Percentiles rank a stretch among this genome's conserved stretches.
Evolutionary conservation across 2,797 vertebrate species (phyloP).

Genomic region (Eurystomus glaucurus): DNA sequence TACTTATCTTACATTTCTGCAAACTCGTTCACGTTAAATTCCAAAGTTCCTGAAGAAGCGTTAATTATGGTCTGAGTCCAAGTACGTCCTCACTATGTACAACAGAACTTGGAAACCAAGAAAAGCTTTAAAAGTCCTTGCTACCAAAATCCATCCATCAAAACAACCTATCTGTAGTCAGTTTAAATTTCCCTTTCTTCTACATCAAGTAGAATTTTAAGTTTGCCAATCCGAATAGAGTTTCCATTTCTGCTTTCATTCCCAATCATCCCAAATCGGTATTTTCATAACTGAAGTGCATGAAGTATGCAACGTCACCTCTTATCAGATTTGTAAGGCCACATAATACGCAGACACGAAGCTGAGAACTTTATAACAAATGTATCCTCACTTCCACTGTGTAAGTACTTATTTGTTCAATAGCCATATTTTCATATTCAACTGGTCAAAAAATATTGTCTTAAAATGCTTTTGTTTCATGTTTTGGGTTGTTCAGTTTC

Average conservation of each 20-base stretch:
- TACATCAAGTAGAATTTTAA: not conserved
- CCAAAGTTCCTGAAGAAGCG: not conserved
- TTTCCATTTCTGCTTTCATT: not conserved
- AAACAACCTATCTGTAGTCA: not conserved
- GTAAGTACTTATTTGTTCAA: not conserved
- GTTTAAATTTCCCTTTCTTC: not conserved
- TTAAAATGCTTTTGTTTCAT: not conserved
- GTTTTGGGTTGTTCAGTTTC: constrained; percentile 25
- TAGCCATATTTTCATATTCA: not conserved
- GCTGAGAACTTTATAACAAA: not conserved
- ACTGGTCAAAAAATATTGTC: not conserved
- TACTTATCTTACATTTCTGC: not conserved
- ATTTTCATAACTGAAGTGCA: not conserved
- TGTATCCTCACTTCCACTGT: not conserved
- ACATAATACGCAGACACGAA: not conserved
- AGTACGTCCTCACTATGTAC: not conserved
- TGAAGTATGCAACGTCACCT: not conserved
- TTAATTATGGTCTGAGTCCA: not conserved
- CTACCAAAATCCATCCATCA: not conserved
- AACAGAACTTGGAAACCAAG: not conserved
- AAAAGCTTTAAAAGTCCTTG: not conserved
- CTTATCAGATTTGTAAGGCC: not conserved
- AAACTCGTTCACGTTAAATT: not conserved
- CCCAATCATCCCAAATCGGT: not conserved
- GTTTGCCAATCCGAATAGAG: not conserved